phyloP scores from a whole-genome alignment of 2,113 vertebrate genomes.

The Rhadina sibilatrix region DNA sequence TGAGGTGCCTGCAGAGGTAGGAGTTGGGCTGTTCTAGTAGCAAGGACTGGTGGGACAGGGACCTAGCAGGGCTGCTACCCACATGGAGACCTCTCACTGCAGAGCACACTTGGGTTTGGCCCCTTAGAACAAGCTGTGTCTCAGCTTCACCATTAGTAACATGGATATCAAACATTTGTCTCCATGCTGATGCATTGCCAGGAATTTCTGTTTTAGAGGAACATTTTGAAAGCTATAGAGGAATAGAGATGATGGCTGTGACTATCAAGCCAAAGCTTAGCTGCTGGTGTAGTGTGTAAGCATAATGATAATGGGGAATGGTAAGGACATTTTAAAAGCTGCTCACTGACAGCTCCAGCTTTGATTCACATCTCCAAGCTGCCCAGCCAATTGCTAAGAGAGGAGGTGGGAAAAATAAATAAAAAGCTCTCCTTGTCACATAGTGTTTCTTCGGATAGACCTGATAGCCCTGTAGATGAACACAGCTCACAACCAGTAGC shows the following conservation, averaged over 20 bases:
- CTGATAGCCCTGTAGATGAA: neutral
- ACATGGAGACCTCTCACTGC: neutral
- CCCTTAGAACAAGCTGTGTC: neutral
- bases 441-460: neutral
- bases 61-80: neutral
- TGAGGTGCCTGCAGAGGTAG: neutral
- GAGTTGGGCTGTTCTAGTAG: accelerated
- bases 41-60: accelerated
- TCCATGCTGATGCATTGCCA: neutral
- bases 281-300: neutral
- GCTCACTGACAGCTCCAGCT: slow-evolving; percentile 36
- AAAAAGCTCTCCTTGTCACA: neutral
- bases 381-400: slow-evolving; percentile 1
- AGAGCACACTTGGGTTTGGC: neutral
- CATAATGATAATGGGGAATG: slow-evolving; percentile 34
- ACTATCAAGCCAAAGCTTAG: neutral
- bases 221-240: slow-evolving; percentile 6
- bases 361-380: slow-evolving; percentile 40
- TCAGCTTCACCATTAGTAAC: neutral
- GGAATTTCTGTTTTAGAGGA: neutral
- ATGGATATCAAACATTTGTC: neutral
- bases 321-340: slow-evolving; percentile 59
- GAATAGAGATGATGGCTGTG: neutral
- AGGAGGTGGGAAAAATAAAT: neutral
- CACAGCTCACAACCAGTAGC: neutral